Conservation (phyloP, 1,140 invertebrate species). For the Aricia agestis region DNA sequence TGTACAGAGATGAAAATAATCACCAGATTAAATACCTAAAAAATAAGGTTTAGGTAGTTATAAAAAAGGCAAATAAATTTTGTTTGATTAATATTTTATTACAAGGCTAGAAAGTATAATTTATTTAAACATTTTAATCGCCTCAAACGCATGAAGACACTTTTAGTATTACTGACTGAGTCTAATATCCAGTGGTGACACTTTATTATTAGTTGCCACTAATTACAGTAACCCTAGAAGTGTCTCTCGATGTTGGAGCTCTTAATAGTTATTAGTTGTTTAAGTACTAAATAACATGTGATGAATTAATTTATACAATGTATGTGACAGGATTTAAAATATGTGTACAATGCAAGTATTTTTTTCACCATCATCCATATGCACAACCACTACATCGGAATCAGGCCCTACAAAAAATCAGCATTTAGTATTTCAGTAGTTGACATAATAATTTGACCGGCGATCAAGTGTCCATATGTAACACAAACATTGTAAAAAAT, state of each 20-base stretch:
- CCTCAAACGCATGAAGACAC: not conserved
- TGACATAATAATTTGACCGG: too few species aligned
- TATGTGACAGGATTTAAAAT: slow-evolving; percentile 3
- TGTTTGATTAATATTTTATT: slow-evolving; percentile 14
- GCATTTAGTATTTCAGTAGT: too few species aligned
- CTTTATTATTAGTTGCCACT: too few species aligned
- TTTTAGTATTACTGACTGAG: not conserved
- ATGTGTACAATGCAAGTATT: not conserved
- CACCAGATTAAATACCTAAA: too few species aligned
- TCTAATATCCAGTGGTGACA: not conserved
- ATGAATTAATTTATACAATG: slow-evolving; percentile 9
- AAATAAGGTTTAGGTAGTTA: not conserved
- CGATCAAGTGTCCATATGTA: too few species aligned
- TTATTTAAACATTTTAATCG: not conserved
- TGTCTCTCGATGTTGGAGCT: not conserved
- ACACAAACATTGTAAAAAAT: too few species aligned
- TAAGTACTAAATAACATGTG: slow-evolving; percentile 15
- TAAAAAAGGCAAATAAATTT: not conserved
- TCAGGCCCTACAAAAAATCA: too few species aligned
- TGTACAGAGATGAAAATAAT: too few species aligned
- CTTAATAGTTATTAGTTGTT: slow-evolving; percentile 4
- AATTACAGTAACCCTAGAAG: not conserved
- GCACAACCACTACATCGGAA: too few species aligned
- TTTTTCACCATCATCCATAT: not conserved
- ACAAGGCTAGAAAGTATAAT: slow-evolving; percentile 15